Base-by-base conservation (phyloP, 1,140 invertebrate genomes). In the Physella acuta region DNA sequence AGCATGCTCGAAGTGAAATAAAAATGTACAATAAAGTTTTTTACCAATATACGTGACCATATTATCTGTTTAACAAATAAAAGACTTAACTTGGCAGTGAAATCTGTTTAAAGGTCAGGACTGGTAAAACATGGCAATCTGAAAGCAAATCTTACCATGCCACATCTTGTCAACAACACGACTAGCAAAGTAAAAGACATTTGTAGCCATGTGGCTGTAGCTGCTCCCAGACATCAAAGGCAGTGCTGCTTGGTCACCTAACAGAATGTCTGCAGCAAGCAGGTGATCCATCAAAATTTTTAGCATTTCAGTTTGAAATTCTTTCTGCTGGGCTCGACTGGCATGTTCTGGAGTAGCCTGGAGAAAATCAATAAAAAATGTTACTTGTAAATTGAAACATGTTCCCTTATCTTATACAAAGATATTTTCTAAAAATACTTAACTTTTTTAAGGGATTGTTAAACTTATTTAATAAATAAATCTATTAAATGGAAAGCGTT, bases 101-200 rank as follows among this genome's bases (percentile, higher is more conserved):
- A n/a, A 49, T 14, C 11, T 49, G n/a, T 49, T 49, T 49, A n/a
- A 49, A n/a, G 11, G 44, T 14, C 44, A 49, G n/a, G 44, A n/a
- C 44, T 49, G 44, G 44, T 11, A n/a, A n/a, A 49, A 49, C 11
- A n/a, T n/a, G 11, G 44, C n/a, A 14, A n/a, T 16, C 53, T n/a
- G n/a, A n/a, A n/a, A n/a, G n/a, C n/a, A n/a, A n/a, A n/a, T 11
- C 70, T 78, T 76, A 89, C 94, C 94, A 86, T 97, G 94, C 97
- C 97, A 99, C 56, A 99, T 86, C 86, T 97, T 98, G 81, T 99
- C 97, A 2, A 99, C 95, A 49, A 98, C 90, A 74, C 96, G 88
- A 0, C 93, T 92, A 0, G 93, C 92, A 67, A 98, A 89, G 79
- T 98, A 97, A 80, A 95, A 97, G 0, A 98, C 93, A 86, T 96